phyloP scores from a whole-genome alignment of 2,113 vertebrate genomes.

The Trichechus manatus region DNA sequence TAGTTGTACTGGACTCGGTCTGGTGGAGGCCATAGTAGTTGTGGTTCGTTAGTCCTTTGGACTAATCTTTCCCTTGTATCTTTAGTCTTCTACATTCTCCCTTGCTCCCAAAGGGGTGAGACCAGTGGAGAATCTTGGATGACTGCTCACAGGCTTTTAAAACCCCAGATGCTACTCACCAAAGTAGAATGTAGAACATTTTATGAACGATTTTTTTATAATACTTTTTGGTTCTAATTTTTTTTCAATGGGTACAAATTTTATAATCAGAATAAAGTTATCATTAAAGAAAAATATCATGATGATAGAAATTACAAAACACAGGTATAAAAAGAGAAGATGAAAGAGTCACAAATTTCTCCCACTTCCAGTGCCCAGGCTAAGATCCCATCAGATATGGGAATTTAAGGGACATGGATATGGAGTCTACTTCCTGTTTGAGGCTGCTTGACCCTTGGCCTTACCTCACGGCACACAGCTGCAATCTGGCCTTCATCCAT shows the following conservation, averaged over 20 bases:
- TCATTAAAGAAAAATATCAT: conserved; percentile 45
- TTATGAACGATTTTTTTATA: not conserved
- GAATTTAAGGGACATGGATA: not conserved
- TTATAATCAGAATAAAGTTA: conserved; percentile 46
- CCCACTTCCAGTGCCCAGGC: not conserved
- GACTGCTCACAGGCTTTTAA: too few species aligned
- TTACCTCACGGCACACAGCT: conserved; percentile 97
- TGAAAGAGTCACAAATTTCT: not conserved
- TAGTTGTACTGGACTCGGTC: too few species aligned
- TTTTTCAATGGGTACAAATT: conserved; percentile 33
- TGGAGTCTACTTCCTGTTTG: not conserved
- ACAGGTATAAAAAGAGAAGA: not conserved
- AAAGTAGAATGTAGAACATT: too few species aligned
- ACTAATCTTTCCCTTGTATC: too few species aligned
- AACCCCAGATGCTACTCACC: too few species aligned
- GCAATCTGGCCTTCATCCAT: conserved; percentile 99
- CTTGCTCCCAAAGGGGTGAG: too few species aligned
- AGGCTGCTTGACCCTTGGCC: not conserved
- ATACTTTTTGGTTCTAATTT: conserved; percentile 6
- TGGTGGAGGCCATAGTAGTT: too few species aligned
- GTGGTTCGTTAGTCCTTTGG: too few species aligned
- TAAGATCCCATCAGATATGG: not conserved
- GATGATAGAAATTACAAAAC: conserved; percentile 44
- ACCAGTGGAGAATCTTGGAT: too few species aligned
- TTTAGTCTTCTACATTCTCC: too few species aligned